These are phyloP conservation scores for Bambusicola thoracicus DNA, from an alignment of 2,113 vertebrate species.

Conservation along the genomic window DNA sequence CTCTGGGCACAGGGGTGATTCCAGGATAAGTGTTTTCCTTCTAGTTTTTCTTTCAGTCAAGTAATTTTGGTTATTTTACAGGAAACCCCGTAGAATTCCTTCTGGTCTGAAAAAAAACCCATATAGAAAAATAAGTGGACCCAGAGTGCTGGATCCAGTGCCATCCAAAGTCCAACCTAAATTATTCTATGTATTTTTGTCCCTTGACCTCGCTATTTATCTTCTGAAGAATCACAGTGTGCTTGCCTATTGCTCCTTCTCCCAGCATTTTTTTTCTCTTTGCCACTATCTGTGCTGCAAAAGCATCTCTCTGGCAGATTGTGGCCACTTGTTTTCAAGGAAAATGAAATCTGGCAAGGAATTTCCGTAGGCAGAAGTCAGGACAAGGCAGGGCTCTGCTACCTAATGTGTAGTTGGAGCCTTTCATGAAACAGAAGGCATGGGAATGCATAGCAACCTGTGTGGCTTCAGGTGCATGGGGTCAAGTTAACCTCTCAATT, in stretches of 20 bases:
- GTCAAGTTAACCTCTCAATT: neutral
- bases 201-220: neutral
- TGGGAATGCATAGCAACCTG: neutral
- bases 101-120: neutral
- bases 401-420: neutral
- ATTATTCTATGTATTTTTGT: neutral
- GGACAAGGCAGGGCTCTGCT: neutral
- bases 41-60: neutral
- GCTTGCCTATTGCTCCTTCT: neutral
- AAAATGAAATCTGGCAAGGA: neutral
- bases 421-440: neutral
- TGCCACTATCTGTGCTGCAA: neutral
- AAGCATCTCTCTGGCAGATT: neutral
- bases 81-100: neutral
- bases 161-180: neutral
- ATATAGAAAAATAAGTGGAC: neutral
- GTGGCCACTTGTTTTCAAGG: neutral
- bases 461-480: neutral
- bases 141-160: neutral
- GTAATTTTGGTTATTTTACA: neutral
- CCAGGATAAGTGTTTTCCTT: neutral
- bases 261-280: neutral
- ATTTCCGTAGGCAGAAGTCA: accelerated
- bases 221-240: neutral
- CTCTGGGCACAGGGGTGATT: neutral